Percentiles rank a stretch among this genome's conserved stretches.
phyloP scores from a whole-genome alignment of 2,113 vertebrate genomes.

The Pogona vitticeps region DNA sequence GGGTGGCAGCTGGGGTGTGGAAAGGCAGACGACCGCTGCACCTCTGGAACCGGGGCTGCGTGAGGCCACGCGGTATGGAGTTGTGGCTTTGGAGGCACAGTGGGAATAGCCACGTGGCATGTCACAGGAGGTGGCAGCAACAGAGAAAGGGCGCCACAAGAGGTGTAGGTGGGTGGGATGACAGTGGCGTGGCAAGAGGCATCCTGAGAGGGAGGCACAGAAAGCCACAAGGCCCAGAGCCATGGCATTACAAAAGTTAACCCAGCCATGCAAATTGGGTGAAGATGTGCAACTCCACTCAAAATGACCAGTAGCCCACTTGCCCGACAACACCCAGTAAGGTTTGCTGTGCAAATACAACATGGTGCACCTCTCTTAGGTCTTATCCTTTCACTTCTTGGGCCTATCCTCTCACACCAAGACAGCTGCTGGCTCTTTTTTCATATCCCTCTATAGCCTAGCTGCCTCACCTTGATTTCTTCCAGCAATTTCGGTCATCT shows the following conservation, averaged over 20 bases:
- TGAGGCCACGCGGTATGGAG: conserved; percentile 10
- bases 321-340: background rate
- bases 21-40: background rate
- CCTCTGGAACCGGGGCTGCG: background rate
- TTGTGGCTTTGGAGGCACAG: conserved; percentile 35
- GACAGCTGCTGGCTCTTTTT: background rate
- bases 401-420: background rate
- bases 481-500: background rate
- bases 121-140: background rate
- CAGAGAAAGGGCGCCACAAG: background rate
- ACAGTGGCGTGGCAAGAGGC: conserved; percentile 23
- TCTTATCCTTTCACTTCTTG: background rate
- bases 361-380: too few relatives aligned
- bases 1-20: background rate
- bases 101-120: conserved; percentile 31
- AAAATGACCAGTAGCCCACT: background rate
- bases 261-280: conserved; percentile 33
- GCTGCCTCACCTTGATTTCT: background rate
- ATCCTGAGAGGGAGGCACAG: conserved; percentile 21
- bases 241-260: conserved; percentile 28
- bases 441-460: background rate
- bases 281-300: background rate
- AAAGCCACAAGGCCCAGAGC: conserved; percentile 6
- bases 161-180: background rate
- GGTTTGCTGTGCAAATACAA: background rate